Evolutionary conservation across 2,888 invertebrate genomes (phyloP).

Genomic region (Perithous albicinctus): DNA sequence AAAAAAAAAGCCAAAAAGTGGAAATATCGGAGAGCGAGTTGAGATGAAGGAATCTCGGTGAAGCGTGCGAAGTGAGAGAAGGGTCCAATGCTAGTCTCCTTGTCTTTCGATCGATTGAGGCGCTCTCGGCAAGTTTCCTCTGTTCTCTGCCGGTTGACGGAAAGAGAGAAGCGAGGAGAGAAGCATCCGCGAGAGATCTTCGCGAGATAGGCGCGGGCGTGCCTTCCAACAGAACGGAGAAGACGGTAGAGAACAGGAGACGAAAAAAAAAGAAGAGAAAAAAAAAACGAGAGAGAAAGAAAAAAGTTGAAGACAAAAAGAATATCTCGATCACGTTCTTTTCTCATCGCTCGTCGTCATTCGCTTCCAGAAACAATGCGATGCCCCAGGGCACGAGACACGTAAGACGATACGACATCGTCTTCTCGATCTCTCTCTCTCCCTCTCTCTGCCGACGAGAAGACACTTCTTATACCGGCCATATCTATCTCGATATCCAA

Average conservation of each 20-base stretch:
- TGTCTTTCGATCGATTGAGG: slow-evolving; percentile 63
- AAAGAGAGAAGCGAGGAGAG: slow-evolving; percentile 1
- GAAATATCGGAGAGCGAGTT: slow-evolving; percentile 40
- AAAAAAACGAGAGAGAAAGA: slow-evolving; percentile 20
- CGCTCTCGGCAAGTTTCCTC: slow-evolving; percentile 33
- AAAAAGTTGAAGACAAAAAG: slow-evolving; percentile 26
- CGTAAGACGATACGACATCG: slow-evolving; percentile 65
- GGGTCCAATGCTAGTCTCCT: slow-evolving; percentile 27
- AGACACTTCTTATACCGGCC: slow-evolving; percentile 27
- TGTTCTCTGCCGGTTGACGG: slow-evolving; percentile 19
- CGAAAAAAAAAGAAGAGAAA: slow-evolving; percentile 24
- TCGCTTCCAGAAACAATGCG: slow-evolving; percentile 59
- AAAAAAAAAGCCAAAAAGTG: slow-evolving; percentile 30
- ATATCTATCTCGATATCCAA: slow-evolving; percentile 48
- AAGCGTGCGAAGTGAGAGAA: slow-evolving; percentile 55
- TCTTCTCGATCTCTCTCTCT: too few species aligned
- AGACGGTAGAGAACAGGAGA: slow-evolving; percentile 34
- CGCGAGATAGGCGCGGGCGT: slow-evolving; percentile 63
- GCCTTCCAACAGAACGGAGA: slow-evolving; percentile 43
- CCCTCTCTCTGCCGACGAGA: slow-evolving; percentile 38
- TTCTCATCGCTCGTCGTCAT: slow-evolving; percentile 42
- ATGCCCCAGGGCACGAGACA: slow-evolving; percentile 57
- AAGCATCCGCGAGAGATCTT: slow-evolving; percentile 57
- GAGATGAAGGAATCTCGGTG: slow-evolving; percentile 55
- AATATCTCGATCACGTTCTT: slow-evolving; percentile 20